Conservation (phyloP, 2,888 invertebrate species). For the Chrysotoxum bicinctum region DNA sequence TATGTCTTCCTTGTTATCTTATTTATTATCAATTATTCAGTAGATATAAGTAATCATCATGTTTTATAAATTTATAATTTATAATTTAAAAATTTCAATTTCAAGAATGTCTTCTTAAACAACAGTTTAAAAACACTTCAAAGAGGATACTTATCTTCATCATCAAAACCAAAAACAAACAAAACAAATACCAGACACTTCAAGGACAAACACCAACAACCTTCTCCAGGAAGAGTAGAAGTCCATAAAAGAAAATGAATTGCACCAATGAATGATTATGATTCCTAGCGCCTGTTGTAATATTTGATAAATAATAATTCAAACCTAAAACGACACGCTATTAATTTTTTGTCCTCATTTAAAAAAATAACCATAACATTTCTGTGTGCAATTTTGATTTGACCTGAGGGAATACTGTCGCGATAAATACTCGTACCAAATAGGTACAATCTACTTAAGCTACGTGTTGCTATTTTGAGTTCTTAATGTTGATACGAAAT, state of each 20-base stretch:
- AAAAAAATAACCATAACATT: background rate
- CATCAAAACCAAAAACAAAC: background rate
- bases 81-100: background rate
- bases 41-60: background rate
- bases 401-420: constrained; percentile 10
- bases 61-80: background rate
- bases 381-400: background rate
- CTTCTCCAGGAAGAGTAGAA: background rate
- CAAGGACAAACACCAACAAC: background rate
- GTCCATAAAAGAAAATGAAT: constrained; percentile 21
- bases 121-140: constrained; percentile 11
- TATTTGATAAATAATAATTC: constrained; percentile 6
- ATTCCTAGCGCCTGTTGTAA: constrained; percentile 8
- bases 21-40: background rate
- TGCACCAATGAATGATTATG: background rate
- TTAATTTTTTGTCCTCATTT: background rate
- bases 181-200: background rate
- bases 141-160: background rate
- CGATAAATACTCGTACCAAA: background rate
- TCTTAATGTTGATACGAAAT: background rate
- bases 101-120: background rate
- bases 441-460: background rate
- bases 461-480: constrained; percentile 3
- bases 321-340: constrained; percentile 2
- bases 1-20: background rate